A percentile compares a stretch with the other conserved stretches of the same genome.
Conservation (phyloP, 2,797 vertebrate species). For the Bradypus variegatus region DNA sequence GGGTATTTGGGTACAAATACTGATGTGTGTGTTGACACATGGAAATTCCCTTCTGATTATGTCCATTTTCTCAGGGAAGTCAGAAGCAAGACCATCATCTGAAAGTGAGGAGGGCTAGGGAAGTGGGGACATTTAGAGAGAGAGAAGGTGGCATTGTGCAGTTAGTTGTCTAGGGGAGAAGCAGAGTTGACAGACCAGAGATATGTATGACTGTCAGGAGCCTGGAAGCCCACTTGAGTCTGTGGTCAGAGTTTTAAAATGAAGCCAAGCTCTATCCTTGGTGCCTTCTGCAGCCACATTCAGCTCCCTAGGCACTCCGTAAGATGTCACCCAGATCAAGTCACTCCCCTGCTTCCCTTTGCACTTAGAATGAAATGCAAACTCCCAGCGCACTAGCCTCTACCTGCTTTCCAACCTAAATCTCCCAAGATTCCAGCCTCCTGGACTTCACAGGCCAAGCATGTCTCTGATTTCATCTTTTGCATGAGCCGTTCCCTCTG, state of each 20-base stretch:
- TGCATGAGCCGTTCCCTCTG: background rate
- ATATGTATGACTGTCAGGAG: background rate
- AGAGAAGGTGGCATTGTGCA: background rate
- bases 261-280: background rate
- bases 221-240: background rate
- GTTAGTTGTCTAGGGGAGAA: background rate
- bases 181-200: background rate
- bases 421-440: background rate
- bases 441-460: background rate
- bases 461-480: background rate
- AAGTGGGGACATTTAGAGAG: background rate
- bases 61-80: background rate
- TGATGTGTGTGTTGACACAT: background rate
- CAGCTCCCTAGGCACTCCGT: background rate
- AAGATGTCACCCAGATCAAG: background rate
- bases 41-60: background rate
- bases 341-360: background rate
- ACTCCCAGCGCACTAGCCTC: background rate
- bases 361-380: background rate
- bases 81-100: background rate
- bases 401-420: background rate
- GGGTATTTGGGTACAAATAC: background rate
- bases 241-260: background rate
- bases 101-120: background rate
- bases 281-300: background rate